Conservation (phyloP, 2,888 invertebrate species). For the Trichogramma dendrolimi region DNA sequence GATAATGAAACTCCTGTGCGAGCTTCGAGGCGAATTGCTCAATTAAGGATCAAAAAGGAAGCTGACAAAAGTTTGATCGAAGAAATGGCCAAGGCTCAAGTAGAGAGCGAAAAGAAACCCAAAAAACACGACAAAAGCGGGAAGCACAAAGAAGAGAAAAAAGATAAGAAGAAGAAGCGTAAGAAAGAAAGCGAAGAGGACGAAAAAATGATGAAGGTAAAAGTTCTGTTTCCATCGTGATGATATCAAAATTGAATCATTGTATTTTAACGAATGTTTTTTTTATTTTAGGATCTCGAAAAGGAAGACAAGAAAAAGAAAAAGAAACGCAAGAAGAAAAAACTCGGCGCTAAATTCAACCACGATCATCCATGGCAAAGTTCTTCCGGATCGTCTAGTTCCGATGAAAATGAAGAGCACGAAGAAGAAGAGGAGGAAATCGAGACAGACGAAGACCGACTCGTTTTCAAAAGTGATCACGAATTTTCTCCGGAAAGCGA, state of each 20-base stretch:
- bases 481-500: conserved; percentile 92
- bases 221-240: neutral
- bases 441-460: conserved; percentile 50
- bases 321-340: conserved; percentile 47
- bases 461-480: conserved; percentile 75
- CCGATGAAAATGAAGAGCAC: conserved; percentile 49
- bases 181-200: conserved; percentile 27
- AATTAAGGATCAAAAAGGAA: conserved; percentile 81
- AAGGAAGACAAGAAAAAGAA: conserved; percentile 30
- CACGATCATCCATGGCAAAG: conserved; percentile 60
- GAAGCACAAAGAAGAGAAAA: conserved; percentile 38
- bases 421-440: conserved; percentile 53
- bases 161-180: conserved; percentile 44
- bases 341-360: conserved; percentile 51
- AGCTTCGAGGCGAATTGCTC: conserved; percentile 80
- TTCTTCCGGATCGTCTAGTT: conserved; percentile 56
- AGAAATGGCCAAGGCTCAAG: conserved; percentile 66
- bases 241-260: neutral
- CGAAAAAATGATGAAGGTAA: conserved; percentile 33
- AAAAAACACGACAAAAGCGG: conserved; percentile 29
- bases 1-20: conserved; percentile 60
- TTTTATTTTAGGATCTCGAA: conserved; percentile 23
- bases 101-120: conserved; percentile 58
- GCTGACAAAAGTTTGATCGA: conserved; percentile 72
- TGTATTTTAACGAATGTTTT: neutral